A percentile compares a stretch with the other conserved stretches of the same genome.
phyloP scores from a whole-genome alignment of 2,797 vertebrate species.

The Pangasius mekongensis region DNA sequence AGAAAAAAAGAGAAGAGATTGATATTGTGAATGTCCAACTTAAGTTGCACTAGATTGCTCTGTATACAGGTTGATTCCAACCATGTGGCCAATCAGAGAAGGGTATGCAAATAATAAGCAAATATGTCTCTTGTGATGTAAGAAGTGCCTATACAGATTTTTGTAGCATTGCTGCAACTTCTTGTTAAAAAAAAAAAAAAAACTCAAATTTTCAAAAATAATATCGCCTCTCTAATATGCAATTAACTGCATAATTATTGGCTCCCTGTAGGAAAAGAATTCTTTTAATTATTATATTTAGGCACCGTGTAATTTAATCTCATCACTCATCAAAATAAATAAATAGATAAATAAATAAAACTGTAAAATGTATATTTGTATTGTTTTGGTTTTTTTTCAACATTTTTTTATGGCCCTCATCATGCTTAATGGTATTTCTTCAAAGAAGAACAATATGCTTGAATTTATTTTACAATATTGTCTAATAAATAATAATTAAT shows the following conservation, averaged over 20 bases:
- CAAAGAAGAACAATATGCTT: background rate
- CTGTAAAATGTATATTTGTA: too few relatives aligned
- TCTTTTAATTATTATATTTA: too few relatives aligned
- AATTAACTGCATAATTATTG: background rate
- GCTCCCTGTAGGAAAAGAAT: background rate
- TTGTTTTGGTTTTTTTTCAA: too few relatives aligned
- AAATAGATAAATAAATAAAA: too few relatives aligned
- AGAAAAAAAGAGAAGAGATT: background rate
- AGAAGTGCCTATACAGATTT: background rate
- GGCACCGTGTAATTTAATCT: background rate
- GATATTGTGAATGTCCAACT: background rate
- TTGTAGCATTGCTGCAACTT: background rate
- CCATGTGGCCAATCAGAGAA: background rate
- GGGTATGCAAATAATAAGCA: conserved; percentile 10
- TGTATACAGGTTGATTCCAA: background rate
- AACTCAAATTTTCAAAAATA: background rate
- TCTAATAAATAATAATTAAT: too few relatives aligned
- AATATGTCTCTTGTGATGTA: background rate
- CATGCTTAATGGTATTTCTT: background rate
- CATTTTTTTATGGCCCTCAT: too few relatives aligned
- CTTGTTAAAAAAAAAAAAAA: background rate
- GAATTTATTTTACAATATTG: background rate
- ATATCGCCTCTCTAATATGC: background rate
- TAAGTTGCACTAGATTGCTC: background rate
- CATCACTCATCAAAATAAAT: background rate